Conservation (phyloP, 2,888 invertebrate genomes). For the Syrista parreyssii region DNA sequence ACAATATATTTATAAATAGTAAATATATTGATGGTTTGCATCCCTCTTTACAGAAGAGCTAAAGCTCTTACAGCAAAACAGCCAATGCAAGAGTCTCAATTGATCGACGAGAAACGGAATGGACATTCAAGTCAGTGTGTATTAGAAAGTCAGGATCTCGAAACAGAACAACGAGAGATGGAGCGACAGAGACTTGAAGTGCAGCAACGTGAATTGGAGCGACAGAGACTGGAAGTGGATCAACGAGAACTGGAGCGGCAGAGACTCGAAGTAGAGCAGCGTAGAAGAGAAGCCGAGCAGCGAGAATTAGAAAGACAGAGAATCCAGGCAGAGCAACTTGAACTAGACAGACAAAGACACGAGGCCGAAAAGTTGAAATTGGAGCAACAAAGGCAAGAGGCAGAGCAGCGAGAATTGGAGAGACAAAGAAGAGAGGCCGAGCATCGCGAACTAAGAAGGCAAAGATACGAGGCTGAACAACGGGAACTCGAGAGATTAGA, state of each 20-base stretch:
- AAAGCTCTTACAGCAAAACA: neutral
- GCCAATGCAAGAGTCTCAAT: slow-evolving; percentile 7
- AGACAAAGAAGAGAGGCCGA: slow-evolving; percentile 6
- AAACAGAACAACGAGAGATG: neutral
- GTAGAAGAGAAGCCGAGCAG: slow-evolving; percentile 29
- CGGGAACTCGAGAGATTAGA: slow-evolving; percentile 30
- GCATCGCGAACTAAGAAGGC: slow-evolving; percentile 29
- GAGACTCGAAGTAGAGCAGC: slow-evolving; percentile 31
- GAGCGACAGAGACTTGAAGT: slow-evolving; percentile 43
- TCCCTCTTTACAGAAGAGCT: neutral
- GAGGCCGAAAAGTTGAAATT: slow-evolving; percentile 37
- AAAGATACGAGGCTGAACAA: slow-evolving; percentile 30
- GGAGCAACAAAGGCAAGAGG: slow-evolving; percentile 36
- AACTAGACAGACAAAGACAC: slow-evolving; percentile 39
- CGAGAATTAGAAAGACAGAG: slow-evolving; percentile 36
- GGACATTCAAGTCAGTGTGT: slow-evolving; percentile 22
- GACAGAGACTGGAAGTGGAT: slow-evolving; percentile 38
- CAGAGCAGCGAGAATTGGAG: slow-evolving; percentile 33
- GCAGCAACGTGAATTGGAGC: slow-evolving; percentile 44
- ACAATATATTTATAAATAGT: neutral
- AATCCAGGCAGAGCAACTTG: slow-evolving; percentile 37
- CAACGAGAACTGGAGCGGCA: slow-evolving; percentile 21
- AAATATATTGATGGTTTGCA: neutral
- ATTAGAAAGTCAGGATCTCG: slow-evolving; percentile 18
- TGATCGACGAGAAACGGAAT: slow-evolving; percentile 23